Percentiles rank a stretch among this genome's conserved stretches.
These are phyloP conservation scores for Oxygymnocypris stewartii DNA, from an alignment of 2,113 vertebrate genomes.

Conservation along the genomic window DNA sequence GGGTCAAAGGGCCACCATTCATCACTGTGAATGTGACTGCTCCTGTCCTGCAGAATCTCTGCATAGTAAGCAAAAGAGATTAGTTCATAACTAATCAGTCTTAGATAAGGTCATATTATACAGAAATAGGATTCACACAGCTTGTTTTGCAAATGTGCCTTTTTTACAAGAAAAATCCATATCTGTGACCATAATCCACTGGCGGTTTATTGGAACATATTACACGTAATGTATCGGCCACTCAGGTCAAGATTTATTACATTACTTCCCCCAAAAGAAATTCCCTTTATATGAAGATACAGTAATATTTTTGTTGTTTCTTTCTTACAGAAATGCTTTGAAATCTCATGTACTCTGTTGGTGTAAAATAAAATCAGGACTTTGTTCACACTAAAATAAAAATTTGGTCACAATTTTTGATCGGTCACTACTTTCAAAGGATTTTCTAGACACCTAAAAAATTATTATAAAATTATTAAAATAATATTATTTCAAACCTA, in stretches of 20 bases:
- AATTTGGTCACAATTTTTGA: too few relatives aligned
- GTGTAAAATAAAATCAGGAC: background rate
- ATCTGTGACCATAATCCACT: background rate
- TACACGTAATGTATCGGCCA: background rate
- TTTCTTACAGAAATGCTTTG: background rate
- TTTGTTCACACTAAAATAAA: background rate
- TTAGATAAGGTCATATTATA: conserved; percentile 62
- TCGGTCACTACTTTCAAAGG: too few relatives aligned
- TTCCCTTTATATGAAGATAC: background rate
- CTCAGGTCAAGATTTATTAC: conserved; percentile 15
- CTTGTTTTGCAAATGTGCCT: conserved; percentile 35
- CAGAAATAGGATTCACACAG: conserved; percentile 51
- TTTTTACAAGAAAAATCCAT: conserved; percentile 29
- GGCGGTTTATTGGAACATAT: conserved; percentile 3
- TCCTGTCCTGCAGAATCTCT: conserved; percentile 35
- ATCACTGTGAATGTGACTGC: conserved; percentile 36
- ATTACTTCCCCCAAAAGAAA: background rate
- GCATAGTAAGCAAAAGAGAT: conserved; percentile 61
- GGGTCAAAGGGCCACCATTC: conserved; percentile 37
- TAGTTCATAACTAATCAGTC: conserved; percentile 59
- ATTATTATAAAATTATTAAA: too few relatives aligned
- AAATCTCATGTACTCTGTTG: background rate
- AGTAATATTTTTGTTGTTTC: background rate
- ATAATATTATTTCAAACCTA: too few relatives aligned
- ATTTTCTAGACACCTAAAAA: too few relatives aligned